Base-by-base conservation (phyloP, 2,797 vertebrate species). In the Merluccius polli region DNA sequence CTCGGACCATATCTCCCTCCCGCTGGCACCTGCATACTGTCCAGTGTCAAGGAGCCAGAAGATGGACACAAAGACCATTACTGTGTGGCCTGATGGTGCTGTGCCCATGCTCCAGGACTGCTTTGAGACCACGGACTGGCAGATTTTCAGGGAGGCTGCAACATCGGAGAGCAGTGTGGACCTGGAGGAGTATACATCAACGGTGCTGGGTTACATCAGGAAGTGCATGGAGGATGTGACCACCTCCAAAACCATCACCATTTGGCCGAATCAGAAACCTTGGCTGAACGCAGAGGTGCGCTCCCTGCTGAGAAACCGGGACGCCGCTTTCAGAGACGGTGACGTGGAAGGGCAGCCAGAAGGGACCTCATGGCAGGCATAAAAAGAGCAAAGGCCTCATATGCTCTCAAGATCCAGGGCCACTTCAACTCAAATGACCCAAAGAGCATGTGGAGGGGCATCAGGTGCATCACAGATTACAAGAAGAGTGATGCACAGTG, bases 191-290 rank as follows among this genome's bases (percentile, higher is more conserved):
- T 74, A 67, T 74, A 24, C 65, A 29, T 4, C 73, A 74, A 63
- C 48, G 65, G 73, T 29, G 65, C 33, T 21, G 35, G 73, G 35
- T 48, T 74, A 21, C 31, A 65, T n/a, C n/a, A n/a, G n/a, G n/a
- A n/a, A n/a, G n/a, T n/a, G n/a, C n/a, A n/a, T n/a, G n/a, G n/a
- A n/a, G 0, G 52, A 31, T 74, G 44, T 73, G 31, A 65, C 52
- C 31, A 32, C 44, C 73, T 63, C 52, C 48, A 63, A 18, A 73
- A 73, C 4, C 6, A 73, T 48, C 27, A 73, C 29, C 24, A 63
- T 73, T 67, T 41, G 24, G 30, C 24, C 72, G 1, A 73, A 75
- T 21, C 78, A 79, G 77, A 75, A 79, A 69, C 70, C 74, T 70
- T 75, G 69, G 70, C 11, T 68, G 15, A 73, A 48, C 70, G 16